These are phyloP conservation scores for Galerucella calmariensis DNA, from an alignment of 2,888 invertebrate genomes.

Conservation along the genomic window DNA sequence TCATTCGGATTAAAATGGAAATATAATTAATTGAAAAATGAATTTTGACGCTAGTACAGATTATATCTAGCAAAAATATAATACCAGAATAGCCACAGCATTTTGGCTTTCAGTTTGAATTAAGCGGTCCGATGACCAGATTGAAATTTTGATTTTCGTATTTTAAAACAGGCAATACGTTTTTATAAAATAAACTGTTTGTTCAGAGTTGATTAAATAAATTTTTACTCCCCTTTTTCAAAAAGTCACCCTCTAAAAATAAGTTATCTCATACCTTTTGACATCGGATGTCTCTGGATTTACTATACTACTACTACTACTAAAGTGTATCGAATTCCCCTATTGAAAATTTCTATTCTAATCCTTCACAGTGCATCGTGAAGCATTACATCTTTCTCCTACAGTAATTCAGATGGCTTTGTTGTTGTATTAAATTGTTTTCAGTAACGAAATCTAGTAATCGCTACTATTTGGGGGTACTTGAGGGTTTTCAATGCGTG, in stretches of 20 bases:
- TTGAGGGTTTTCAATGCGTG: conserved; percentile 58
- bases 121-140: not conserved
- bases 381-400: conserved; percentile 46
- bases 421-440: conserved; percentile 51
- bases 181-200: not conserved
- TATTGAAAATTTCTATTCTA: conserved; percentile 42
- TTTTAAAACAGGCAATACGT: not conserved
- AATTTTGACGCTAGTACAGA: conserved; percentile 3
- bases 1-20: not conserved
- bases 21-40: conserved; percentile 3
- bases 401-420: conserved; percentile 38
- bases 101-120: conserved; percentile 4
- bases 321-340: conserved; percentile 40
- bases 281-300: conserved; percentile 30
- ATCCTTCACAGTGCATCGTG: conserved; percentile 40
- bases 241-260: conserved; percentile 6
- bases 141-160: not conserved
- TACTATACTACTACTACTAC: not conserved
- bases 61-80: conserved; percentile 1
- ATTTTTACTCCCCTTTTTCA: not conserved
- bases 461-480: conserved; percentile 55
- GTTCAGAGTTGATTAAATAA: not conserved
- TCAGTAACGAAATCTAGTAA: conserved; percentile 57
- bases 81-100: not conserved
- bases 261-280: conserved; percentile 16